Conservation (phyloP, 1,140 invertebrate species). For the Pseudachorutes palmiensis region DNA sequence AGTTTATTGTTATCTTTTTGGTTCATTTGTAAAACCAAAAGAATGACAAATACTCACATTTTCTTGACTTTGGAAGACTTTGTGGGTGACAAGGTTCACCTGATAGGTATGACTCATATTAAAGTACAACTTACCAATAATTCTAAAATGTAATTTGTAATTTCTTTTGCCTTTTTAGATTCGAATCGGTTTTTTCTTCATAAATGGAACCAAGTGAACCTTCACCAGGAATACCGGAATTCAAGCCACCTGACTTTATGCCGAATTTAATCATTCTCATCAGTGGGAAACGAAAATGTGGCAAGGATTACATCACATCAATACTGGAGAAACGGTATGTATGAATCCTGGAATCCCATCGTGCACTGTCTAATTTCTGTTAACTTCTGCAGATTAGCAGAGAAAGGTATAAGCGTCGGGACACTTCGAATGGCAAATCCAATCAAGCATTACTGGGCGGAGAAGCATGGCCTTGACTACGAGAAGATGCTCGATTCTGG, state of each 20-base stretch:
- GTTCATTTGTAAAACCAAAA: no score
- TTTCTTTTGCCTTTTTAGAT: no score
- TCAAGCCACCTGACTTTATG: slow-evolving; percentile 25
- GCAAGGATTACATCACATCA: slow-evolving; percentile 48
- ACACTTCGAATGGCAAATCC: slow-evolving; percentile 65
- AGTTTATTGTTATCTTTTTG: no score
- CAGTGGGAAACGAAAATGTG: slow-evolving; percentile 49
- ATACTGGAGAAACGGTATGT: slow-evolving; percentile 37
- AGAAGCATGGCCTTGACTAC: slow-evolving; percentile 63
- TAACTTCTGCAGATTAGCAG: neutral
- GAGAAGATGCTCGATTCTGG: slow-evolving; percentile 65
- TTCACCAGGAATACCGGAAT: slow-evolving; percentile 5
- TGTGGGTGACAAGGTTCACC: neutral
- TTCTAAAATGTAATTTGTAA: no score
- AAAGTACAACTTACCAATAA: no score
- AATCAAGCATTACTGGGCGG: slow-evolving; percentile 70
- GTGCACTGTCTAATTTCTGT: neutral
- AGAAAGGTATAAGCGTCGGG: neutral
- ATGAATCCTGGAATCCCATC: neutral
- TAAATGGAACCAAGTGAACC: no score
- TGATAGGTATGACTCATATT: neutral
- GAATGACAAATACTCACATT: neutral
- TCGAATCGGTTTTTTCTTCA: no score
- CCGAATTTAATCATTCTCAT: slow-evolving; percentile 45
- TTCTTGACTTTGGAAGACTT: neutral